phyloP scores from a whole-genome alignment of 2,888 invertebrate genomes.

The Synanthedon andrenaeformis region DNA sequence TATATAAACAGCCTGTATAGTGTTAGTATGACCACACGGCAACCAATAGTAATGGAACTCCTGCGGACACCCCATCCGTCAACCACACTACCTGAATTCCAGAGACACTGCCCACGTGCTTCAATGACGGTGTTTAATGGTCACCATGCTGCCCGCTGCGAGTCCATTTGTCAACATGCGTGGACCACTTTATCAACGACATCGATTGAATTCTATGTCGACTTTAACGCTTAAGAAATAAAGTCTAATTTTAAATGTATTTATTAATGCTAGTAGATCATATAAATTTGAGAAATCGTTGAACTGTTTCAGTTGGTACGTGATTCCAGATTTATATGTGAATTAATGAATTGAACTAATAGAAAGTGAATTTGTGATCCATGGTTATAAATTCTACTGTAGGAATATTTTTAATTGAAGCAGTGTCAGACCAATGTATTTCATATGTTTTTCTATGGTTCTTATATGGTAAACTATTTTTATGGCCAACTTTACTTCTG shows the following conservation, averaged over 20 bases:
- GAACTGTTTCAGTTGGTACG: neutral
- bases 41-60: slow-evolving; percentile 9
- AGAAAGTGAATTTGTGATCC: neutral
- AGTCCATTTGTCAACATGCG: slow-evolving; percentile 46
- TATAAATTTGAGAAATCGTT: neutral
- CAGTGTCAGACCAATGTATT: no score
- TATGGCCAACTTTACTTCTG: no score
- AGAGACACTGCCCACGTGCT: slow-evolving; percentile 29
- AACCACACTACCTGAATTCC: slow-evolving; percentile 48
- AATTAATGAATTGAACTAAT: neutral
- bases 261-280: no score
- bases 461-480: no score
- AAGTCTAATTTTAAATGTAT: no score
- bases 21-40: slow-evolving; percentile 22
- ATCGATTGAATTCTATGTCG: neutral
- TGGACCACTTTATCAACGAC: slow-evolving; percentile 6
- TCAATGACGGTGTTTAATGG: slow-evolving; percentile 37
- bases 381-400: no score
- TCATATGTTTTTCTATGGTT: no score
- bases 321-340: neutral
- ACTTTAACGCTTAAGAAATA: no score
- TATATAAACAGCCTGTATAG: slow-evolving; percentile 2
- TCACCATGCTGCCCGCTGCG: slow-evolving; percentile 44
- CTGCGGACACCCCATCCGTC: slow-evolving; percentile 41
- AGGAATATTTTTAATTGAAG: no score